Conservation (phyloP, 1,140 invertebrate genomes). For the Anadara kagoshimensis region DNA sequence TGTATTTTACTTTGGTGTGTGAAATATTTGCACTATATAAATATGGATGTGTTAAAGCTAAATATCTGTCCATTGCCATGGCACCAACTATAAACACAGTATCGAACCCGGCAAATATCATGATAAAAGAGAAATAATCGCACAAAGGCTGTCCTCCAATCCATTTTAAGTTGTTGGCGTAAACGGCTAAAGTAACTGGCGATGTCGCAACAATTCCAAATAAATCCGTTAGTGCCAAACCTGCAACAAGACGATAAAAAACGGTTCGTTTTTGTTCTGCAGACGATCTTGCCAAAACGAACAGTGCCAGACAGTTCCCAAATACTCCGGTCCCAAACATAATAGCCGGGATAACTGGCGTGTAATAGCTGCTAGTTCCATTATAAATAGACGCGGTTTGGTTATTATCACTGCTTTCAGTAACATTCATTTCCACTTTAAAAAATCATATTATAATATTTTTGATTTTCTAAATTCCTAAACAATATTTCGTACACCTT, state of each 20-base stretch:
- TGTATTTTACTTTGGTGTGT: slow-evolving; percentile 54
- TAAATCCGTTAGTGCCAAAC: slow-evolving; percentile 59
- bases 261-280: slow-evolving; percentile 51
- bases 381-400: too few relatives aligned
- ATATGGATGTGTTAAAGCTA: slow-evolving; percentile 71
- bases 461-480: too few relatives aligned
- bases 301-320: slow-evolving; percentile 57
- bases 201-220: slow-evolving; percentile 61
- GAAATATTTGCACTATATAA: slow-evolving; percentile 68
- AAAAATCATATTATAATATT: too few relatives aligned
- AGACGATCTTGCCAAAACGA: slow-evolving; percentile 54
- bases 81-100: slow-evolving; percentile 71
- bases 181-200: slow-evolving; percentile 60
- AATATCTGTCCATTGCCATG: slow-evolving; percentile 72
- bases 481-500: too few relatives aligned
- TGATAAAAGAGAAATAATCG: slow-evolving; percentile 71
- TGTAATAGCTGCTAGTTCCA: too few relatives aligned
- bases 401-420: too few relatives aligned
- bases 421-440: too few relatives aligned
- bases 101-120: slow-evolving; percentile 70
- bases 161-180: slow-evolving; percentile 56
- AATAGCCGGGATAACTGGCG: slow-evolving; percentile 3
- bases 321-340: slow-evolving; percentile 61
- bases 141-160: slow-evolving; percentile 61
- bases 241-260: slow-evolving; percentile 63